Percentiles rank a stretch among this genome's conserved stretches.
phyloP scores from a whole-genome alignment of 37 sponge, comb jelly and placozoan species.

The Dysidea cf. avara region DNA sequence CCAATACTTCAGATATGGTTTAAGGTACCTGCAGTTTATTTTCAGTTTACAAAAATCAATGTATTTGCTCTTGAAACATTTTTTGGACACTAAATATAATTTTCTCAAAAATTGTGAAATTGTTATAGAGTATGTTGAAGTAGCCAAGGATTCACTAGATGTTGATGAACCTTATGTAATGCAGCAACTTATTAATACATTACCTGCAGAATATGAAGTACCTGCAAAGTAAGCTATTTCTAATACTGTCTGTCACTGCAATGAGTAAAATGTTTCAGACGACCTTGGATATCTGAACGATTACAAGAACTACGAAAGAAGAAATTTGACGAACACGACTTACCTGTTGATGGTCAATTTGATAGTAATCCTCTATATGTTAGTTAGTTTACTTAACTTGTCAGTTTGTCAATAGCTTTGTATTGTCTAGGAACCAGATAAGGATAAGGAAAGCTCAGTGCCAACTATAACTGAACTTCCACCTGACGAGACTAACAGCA shows the following conservation, averaged over 20 bases:
- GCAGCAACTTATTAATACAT: constrained; percentile 21
- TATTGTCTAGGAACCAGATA: too few species aligned
- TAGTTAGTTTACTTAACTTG: background rate
- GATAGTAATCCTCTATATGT: background rate
- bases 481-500: too few species aligned
- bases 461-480: too few species aligned
- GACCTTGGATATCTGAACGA: constrained; percentile 16
- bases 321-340: constrained; percentile 58
- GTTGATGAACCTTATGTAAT: constrained; percentile 61
- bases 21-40: too few species aligned
- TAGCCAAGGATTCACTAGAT: constrained; percentile 49
- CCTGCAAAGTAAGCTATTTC: constrained; percentile 1
- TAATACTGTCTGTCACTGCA: background rate
- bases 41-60: too few species aligned
- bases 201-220: constrained; percentile 25
- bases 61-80: too few species aligned
- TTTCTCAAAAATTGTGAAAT: too few species aligned
- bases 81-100: too few species aligned
- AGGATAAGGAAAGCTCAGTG: too few species aligned
- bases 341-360: background rate
- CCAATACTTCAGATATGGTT: too few species aligned
- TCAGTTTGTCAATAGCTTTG: too few species aligned
- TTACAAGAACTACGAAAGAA: constrained; percentile 29
- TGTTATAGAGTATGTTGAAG: constrained; percentile 25
- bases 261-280: constrained; percentile 13